These are phyloP conservation scores for Campylomormyrus tamandua DNA, from an alignment of 2,113 vertebrate genomes.

Conservation along the genomic window DNA sequence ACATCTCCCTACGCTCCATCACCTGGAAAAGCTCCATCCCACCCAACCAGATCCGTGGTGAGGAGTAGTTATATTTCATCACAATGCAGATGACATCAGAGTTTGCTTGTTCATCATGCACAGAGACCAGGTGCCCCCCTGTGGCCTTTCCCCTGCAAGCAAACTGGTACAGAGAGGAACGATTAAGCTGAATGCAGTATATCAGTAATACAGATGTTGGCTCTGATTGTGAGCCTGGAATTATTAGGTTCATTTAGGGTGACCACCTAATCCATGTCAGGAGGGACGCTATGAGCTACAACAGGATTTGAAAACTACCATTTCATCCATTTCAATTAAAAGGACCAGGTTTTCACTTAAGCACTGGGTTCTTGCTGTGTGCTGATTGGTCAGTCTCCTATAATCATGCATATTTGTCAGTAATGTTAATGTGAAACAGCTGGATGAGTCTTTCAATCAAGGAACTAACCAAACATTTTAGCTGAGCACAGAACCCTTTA, in stretches of 20 bases:
- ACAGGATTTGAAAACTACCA: no score
- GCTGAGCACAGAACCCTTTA: no score
- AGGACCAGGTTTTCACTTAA: no score
- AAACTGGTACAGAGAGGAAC: neutral
- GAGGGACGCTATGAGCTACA: no score
- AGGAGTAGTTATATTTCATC: slow-evolving; percentile 9
- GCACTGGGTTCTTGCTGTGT: no score
- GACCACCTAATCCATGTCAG: no score
- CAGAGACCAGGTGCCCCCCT: slow-evolving; percentile 21
- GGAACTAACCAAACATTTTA: no score
- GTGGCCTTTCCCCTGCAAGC: neutral
- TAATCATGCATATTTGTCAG: no score
- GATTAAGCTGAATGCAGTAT: neutral
- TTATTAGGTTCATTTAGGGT: neutral
- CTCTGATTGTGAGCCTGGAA: neutral
- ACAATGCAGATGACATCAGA: neutral
- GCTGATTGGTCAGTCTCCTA: no score
- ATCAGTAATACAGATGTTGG: neutral
- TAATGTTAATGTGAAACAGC: no score
- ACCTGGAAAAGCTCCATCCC: slow-evolving; percentile 20
- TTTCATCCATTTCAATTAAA: no score
- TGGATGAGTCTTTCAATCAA: no score
- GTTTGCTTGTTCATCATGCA: slow-evolving; percentile 10
- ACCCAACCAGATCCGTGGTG: slow-evolving; percentile 22
- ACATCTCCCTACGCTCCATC: neutral